Conservation (phyloP, 2,797 vertebrate species). For the Caiman crocodilus region DNA sequence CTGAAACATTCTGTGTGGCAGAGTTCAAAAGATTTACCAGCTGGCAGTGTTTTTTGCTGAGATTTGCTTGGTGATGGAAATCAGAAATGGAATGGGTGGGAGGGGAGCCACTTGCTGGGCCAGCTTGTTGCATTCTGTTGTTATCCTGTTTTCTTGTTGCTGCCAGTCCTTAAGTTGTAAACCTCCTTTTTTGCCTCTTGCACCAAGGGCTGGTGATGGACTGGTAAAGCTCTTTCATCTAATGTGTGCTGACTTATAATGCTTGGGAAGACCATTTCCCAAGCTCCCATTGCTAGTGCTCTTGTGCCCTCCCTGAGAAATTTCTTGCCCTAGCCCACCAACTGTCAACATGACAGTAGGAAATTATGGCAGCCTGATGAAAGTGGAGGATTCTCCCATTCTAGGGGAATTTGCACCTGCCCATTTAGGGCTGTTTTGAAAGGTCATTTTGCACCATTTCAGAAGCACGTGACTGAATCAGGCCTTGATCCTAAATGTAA, state of each 20-base stretch:
- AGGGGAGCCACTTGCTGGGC: accelerated
- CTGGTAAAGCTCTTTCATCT: not conserved
- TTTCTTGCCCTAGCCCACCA: not conserved
- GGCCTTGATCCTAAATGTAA: not conserved
- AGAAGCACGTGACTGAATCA: not conserved
- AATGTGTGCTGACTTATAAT: not conserved
- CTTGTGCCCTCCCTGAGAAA: no score
- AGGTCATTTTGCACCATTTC: not conserved
- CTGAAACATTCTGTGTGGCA: not conserved
- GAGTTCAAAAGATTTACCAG: not conserved
- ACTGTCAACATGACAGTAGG: not conserved
- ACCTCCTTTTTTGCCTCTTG: not conserved
- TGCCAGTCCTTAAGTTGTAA: not conserved
- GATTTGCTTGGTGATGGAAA: not conserved
- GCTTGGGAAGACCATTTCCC: not conserved
- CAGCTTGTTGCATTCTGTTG: accelerated
- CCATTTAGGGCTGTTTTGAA: not conserved
- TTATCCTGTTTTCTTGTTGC: not conserved
- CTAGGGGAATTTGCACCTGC: not conserved
- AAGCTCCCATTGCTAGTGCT: not conserved
- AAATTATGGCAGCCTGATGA: not conserved
- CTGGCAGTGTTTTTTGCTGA: not conserved
- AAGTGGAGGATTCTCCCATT: not conserved
- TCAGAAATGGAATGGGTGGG: not conserved
- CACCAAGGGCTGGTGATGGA: not conserved